Evolutionary conservation across 2,888 invertebrate species (phyloP), one percentile per base, ranked within the genome.

Genomic region (Diabrotica balteata): DNA sequence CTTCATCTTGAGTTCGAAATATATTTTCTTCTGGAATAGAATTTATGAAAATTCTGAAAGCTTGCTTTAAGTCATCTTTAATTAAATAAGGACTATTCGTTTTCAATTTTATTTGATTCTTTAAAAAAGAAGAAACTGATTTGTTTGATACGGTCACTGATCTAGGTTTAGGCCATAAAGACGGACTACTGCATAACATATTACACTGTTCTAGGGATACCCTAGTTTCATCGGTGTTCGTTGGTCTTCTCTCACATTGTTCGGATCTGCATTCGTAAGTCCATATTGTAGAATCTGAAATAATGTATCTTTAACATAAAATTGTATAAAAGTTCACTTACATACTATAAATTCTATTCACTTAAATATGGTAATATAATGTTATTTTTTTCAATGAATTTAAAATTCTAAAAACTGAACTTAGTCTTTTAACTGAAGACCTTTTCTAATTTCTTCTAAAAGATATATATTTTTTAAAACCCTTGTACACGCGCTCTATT

Each of bases 161-260:
- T 8, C 90, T 91, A 52, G 93, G 93, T 81, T 89, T 89, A 32
- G 93, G 93, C 93, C 93, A 93, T 50, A 92, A 85, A 70, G 91
- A 89, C 10, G 86, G 86, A 67, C 86, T 85, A 11, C 90, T 89
- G 81, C 93, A 93, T 8, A 90, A 86, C 87, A 92, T 91, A 74
- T 90, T 89, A 82, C 93, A 93, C 8, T 90, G 90, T 58, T 88
- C 87, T 72, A 92, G 85, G 7, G 90, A 89, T 10, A 80, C 78
- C 74, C 85, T 83, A 7, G 84, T 77, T 22, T 81, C 83, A 61
- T 85, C 81, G 52, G 72, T 70, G 2, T 82, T 83, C 61, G 84
- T 80, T 57, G 83, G 79, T 63, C 84, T 81, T 62, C 83, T 81
- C 71, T 90, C 88, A 84, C 92, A 92, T 72, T 88, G 86, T 70